Evolutionary conservation across 2,113 vertebrate species (phyloP), one percentile per base, ranked within the genome.

Genomic region (Passer montanus): DNA sequence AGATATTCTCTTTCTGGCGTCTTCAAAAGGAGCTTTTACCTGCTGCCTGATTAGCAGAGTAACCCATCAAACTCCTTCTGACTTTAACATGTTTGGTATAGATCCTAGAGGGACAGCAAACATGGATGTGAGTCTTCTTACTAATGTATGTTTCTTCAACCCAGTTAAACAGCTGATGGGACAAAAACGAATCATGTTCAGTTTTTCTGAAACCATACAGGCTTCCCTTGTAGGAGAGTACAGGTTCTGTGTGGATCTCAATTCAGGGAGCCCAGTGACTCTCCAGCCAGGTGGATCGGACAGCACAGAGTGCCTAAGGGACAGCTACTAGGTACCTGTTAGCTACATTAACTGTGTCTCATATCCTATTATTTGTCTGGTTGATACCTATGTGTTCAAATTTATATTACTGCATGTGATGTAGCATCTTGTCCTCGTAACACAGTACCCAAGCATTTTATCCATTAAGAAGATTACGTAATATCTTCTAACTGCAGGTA

Each of bases 401-500:
- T 14, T 56, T 90, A 1, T 56, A 20, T 33, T 74, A 17, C n/a
- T 31, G 13, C 31, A 83, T 85, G 18, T 41, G 24, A 35, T 21
- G 23, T 14, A 58, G 4, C 17, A 24, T 17, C 23, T 80, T 89
- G 46, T 86, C 50, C 59, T 59, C 11, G 0, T 49, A 84, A 70
- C 1, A 6, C 0, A 0, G 7, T 26, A 81, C 44, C 37, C 55
- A 53, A 87, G 64, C 4, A 24, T 66, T 80, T 84, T 62, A 46
- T 19, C 17, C 27, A 9, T 47, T 41, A 41, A 41, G 39, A 41
- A 41, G 39, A 41, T 13, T 41, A 41, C 5, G 50, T 26, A n/a
- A 28, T 73, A 31, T 20, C 27, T 73, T 93, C 81, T 70, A 47
- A 64, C 7, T 70, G 7, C 35, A 66, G 6, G 7, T 37, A 66